Conservation (phyloP, 2,888 invertebrate species). For the Mactromeris polynyma region DNA sequence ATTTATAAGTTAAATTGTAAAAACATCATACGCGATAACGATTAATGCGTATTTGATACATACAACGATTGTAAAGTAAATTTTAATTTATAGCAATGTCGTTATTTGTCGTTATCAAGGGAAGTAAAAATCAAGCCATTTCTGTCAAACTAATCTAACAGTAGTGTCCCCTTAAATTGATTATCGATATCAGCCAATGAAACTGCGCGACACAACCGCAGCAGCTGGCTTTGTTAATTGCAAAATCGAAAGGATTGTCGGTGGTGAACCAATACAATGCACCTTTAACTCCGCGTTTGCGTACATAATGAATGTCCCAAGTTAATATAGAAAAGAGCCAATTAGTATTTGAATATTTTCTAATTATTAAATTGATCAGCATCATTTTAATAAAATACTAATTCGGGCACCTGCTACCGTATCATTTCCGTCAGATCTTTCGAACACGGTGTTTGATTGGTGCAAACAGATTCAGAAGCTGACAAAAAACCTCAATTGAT, state of each 20-base stretch:
- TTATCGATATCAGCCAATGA: slow-evolving; percentile 51
- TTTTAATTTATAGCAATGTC: too few species aligned
- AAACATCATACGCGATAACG: too few species aligned
- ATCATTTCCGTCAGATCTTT: neutral
- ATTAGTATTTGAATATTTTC: neutral
- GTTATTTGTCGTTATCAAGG: too few species aligned
- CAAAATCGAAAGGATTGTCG: slow-evolving; percentile 54
- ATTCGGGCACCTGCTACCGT: neutral
- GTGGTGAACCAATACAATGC: neutral
- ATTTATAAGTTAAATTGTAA: too few species aligned
- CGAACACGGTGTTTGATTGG: slow-evolving; percentile 37
- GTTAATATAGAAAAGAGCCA: neutral
- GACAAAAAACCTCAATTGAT: slow-evolving; percentile 23
- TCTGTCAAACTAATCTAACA: neutral
- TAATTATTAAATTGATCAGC: neutral
- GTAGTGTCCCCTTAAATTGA: neutral
- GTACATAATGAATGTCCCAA: neutral
- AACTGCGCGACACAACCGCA: slow-evolving; percentile 42
- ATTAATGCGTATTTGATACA: too few species aligned
- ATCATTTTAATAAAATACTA: neutral
- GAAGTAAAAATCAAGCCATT: neutral
- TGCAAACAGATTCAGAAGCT: slow-evolving; percentile 45
- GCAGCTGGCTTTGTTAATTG: slow-evolving; percentile 47
- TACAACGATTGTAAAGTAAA: too few species aligned
- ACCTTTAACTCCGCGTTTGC: neutral